Percentiles rank a stretch among this genome's conserved stretches.
These are phyloP conservation scores for Urosaurus nigricauda DNA, from an alignment of 2,797 vertebrate species.

Conservation along the genomic window DNA sequence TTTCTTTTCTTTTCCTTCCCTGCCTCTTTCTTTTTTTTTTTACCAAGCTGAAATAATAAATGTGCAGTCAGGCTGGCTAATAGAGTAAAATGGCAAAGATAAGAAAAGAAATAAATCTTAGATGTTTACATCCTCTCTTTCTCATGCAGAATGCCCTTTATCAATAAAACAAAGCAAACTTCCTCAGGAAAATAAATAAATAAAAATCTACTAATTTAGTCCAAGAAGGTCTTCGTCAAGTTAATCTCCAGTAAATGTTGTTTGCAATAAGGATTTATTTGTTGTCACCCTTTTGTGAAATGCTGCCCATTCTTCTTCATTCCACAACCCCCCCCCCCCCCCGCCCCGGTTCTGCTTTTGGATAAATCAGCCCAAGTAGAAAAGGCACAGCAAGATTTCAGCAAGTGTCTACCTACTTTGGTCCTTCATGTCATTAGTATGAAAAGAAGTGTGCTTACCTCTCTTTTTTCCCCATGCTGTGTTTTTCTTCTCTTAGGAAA, in stretches of 20 bases:
- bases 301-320: conserved; percentile 56
- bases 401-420: conserved; percentile 1
- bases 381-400: conserved; percentile 15
- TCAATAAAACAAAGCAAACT: conserved; percentile 75
- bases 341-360: too few species aligned
- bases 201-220: conserved; percentile 65
- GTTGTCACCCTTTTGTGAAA: conserved; percentile 47
- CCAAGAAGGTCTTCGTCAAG: conserved; percentile 63
- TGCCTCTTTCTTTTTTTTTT: background rate
- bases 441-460: conserved; percentile 58
- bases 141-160: conserved; percentile 67
- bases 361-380: conserved; percentile 56
- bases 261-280: conserved; percentile 67
- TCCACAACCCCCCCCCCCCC: too few species aligned
- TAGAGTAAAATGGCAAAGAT: conserved; percentile 65
- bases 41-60: conserved; percentile 67
- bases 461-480: conserved; percentile 59
- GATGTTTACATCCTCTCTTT: conserved; percentile 61
- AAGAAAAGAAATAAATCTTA: conserved; percentile 73
- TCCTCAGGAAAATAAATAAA: conserved; percentile 56
- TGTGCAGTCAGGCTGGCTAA: conserved; percentile 63
- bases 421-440: conserved; percentile 40
- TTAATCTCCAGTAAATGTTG: conserved; percentile 64
- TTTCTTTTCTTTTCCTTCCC: too few species aligned
- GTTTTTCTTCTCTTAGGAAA: conserved; percentile 86